Conservation (phyloP, 1,140 invertebrate species). For the Manduca sexta region DNA sequence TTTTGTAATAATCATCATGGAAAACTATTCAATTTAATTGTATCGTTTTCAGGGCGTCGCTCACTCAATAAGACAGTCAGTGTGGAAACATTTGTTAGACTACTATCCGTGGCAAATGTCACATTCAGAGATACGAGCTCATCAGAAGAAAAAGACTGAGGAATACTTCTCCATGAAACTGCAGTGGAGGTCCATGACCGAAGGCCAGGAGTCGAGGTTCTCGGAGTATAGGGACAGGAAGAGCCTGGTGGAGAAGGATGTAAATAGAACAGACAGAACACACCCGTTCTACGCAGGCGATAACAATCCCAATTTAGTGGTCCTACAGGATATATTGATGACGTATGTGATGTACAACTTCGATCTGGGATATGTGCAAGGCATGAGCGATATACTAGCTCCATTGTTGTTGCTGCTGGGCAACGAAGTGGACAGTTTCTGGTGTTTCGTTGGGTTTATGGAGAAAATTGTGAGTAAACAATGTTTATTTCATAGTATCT, state of each 20-base stretch:
- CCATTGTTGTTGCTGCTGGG: constrained; percentile 93
- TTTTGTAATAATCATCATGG: too few species aligned
- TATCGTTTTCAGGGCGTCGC: constrained; percentile 66
- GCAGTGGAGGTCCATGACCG: constrained; percentile 95
- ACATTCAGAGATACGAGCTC: constrained; percentile 78
- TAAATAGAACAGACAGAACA: constrained; percentile 95
- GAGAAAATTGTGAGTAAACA: constrained; percentile 90
- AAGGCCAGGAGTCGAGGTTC: constrained; percentile 92
- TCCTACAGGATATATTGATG: constrained; percentile 95
- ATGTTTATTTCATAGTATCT: too few species aligned
- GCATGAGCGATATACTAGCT: constrained; percentile 98
- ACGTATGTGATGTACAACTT: constrained; percentile 99
- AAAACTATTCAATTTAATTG: not conserved
- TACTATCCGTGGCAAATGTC: constrained; percentile 92
- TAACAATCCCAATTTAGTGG: constrained; percentile 89
- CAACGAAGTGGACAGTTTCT: constrained; percentile 97
- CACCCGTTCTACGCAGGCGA: constrained; percentile 94
- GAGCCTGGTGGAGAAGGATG: constrained; percentile 98
- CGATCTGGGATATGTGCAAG: constrained; percentile 95
- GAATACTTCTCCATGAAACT: constrained; percentile 97
- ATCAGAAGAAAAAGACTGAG: constrained; percentile 82
- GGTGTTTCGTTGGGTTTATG: constrained; percentile 99
- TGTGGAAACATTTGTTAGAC: constrained; percentile 96
- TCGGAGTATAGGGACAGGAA: constrained; percentile 92
- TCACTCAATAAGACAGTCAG: constrained; percentile 83